Percentiles rank a stretch among this genome's conserved stretches.
phyloP scores from a whole-genome alignment of 2,888 invertebrate species.

The Apocheima hispidaria region DNA sequence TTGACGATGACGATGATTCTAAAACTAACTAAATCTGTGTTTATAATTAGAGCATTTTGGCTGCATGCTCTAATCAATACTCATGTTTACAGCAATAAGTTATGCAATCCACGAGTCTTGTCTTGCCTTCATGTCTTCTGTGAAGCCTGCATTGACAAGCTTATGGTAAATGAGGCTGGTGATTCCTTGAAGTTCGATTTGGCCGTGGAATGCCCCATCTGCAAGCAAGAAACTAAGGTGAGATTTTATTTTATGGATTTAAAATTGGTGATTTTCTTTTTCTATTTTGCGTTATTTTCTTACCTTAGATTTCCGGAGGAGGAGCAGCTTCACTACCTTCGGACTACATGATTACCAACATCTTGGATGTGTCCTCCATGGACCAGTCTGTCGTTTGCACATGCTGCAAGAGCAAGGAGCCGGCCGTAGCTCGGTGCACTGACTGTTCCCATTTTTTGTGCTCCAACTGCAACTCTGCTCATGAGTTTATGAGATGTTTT shows the following conservation, averaged over 20 bases:
- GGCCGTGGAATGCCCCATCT: conserved; percentile 91
- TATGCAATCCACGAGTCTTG: conserved; percentile 94
- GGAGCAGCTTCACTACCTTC: conserved; percentile 93
- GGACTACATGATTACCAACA: conserved; percentile 95
- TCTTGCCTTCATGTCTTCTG: conserved; percentile 98
- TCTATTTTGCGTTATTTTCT: conserved; percentile 34
- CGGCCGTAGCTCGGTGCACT: conserved; percentile 96
- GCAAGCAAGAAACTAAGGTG: conserved; percentile 94
- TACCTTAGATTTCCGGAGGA: conserved; percentile 88
- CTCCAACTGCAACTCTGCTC: conserved; percentile 97
- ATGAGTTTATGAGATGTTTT: conserved; percentile 98
- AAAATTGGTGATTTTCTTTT: not conserved
- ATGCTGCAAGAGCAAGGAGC: conserved; percentile 97
- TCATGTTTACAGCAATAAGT: conserved; percentile 86
- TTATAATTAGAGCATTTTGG: not conserved
- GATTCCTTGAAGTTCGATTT: conserved; percentile 88
- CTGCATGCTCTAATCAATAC: not conserved
- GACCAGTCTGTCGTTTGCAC: conserved; percentile 93
- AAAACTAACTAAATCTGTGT: not conserved
- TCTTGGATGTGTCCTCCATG: conserved; percentile 93
- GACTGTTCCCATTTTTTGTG: conserved; percentile 98
- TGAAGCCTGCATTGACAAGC: conserved; percentile 94
- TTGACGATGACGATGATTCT: too few relatives aligned
- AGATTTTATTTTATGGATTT: conserved; percentile 3
- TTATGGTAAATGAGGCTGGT: conserved; percentile 90